These are phyloP conservation scores for Enteromius viviparus DNA, from an alignment of 2,797 vertebrate genomes.

Conservation along the genomic window DNA sequence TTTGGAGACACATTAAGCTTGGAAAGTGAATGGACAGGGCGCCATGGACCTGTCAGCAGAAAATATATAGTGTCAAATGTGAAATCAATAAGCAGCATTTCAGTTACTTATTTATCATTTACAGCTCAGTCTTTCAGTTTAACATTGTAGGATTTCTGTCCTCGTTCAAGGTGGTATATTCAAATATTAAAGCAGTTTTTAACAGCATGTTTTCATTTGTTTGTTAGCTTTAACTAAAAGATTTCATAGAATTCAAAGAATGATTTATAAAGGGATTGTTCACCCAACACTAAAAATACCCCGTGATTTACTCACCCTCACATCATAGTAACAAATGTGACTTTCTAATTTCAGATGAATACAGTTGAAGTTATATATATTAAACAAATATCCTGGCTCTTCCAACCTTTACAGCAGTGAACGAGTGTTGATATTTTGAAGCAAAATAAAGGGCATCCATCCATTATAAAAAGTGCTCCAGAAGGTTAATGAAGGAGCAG, in stretches of 20 bases:
- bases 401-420: background rate
- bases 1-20: background rate
- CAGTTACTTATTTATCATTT: background rate
- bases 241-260: no score
- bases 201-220: background rate
- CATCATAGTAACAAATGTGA: background rate
- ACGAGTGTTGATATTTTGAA: background rate
- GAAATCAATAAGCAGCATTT: background rate
- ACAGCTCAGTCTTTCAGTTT: background rate
- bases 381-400: background rate
- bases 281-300: background rate
- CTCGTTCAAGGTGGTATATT: background rate
- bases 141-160: background rate
- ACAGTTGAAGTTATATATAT: background rate
- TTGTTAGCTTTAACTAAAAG: background rate
- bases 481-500: no score
- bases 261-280: background rate
- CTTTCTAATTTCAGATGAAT: background rate
- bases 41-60: background rate
- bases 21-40: background rate
- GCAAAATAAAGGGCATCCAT: background rate
- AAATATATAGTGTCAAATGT: background rate
- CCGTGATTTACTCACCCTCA: background rate
- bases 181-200: background rate
- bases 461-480: background rate